Base-by-base conservation (phyloP, 1,140 invertebrate species). In the Lucilia cuprina region DNA sequence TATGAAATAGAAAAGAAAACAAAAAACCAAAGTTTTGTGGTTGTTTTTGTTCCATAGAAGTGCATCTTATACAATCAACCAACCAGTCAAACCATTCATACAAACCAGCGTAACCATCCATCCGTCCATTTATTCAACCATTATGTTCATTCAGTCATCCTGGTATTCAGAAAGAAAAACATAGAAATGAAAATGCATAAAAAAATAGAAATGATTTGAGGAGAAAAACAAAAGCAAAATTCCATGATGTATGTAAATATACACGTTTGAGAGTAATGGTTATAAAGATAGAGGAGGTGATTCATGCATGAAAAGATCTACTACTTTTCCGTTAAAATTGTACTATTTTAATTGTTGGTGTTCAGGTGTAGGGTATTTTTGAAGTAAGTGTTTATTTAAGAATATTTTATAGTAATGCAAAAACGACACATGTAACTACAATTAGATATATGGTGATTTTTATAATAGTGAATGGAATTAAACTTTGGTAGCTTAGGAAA, bases 21-120 rank as follows among this genome's bases (percentile, higher is more conserved):
- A 70, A 70, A 70, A 17, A 25, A 25, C 65, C 65, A 70, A 21
- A 9, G 65, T 70, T 70, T 21, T 70, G 65, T 70, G 65, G 65
- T 70, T 70, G 65, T 70, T 70, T 70, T 70, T 70, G 21, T 70
- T 21, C 65, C 19, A 70, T 70, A 70, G 65, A 70, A 70, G 65
- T 70, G 65, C 65, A 70, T 70, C 65, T 70, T 70, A 70, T 70
- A 70, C 65, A 70, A 70, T 70, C 65, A 70, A 70, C 65, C n/a
- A 70, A 70, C 65, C 65, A 70, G 65, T 21, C 65, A 70, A 70
- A 70, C 65, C 65, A 70, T 21, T 12, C 65, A 70, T 70, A 21
- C 65, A 70, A 70, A 70, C 65, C 17, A 17, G 65, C 65, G 25
- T 30, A 65, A 65, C 55, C 55, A 70, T 8, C 65, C 65, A 70